Conservation (phyloP, 2,888 invertebrate genomes). For the Athalia cordata region DNA sequence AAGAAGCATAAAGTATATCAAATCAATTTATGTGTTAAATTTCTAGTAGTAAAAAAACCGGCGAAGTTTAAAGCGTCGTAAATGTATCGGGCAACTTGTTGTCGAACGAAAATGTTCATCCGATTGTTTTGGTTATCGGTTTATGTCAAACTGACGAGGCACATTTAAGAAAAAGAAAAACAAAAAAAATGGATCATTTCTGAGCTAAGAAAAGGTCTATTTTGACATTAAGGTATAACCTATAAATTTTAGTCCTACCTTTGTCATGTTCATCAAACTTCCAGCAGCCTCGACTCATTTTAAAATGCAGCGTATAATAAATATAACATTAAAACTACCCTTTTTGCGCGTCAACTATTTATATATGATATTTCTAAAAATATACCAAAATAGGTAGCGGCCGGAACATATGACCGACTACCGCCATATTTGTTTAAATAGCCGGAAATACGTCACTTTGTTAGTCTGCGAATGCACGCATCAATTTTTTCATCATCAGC, state of each 20-base stretch:
- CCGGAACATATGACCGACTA: conserved; percentile 32
- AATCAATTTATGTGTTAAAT: too few species aligned
- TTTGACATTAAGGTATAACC: conserved; percentile 43
- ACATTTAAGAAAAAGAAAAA: background rate
- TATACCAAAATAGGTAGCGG: conserved; percentile 54
- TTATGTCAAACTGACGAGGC: background rate
- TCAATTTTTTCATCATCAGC: background rate
- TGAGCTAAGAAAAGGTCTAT: background rate
- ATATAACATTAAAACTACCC: conserved; percentile 42
- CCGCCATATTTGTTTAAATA: conserved; percentile 27
- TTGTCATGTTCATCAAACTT: conserved; percentile 69
- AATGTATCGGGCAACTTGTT: too few species aligned
- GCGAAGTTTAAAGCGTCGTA: too few species aligned
- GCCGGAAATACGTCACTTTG: conserved; percentile 22
- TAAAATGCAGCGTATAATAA: conserved; percentile 47
- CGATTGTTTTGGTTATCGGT: too few species aligned
- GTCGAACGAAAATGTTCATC: too few species aligned
- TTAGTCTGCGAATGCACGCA: background rate
- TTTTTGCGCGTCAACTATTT: conserved; percentile 51
- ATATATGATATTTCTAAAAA: conserved; percentile 59
- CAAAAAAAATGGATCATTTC: background rate
- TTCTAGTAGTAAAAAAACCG: too few species aligned
- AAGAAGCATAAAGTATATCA: too few species aligned
- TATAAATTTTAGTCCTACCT: conserved; percentile 59
- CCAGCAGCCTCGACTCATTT: conserved; percentile 69